phyloP scores from a whole-genome alignment of 2,797 vertebrate species.

The Nyctibius grandis region DNA sequence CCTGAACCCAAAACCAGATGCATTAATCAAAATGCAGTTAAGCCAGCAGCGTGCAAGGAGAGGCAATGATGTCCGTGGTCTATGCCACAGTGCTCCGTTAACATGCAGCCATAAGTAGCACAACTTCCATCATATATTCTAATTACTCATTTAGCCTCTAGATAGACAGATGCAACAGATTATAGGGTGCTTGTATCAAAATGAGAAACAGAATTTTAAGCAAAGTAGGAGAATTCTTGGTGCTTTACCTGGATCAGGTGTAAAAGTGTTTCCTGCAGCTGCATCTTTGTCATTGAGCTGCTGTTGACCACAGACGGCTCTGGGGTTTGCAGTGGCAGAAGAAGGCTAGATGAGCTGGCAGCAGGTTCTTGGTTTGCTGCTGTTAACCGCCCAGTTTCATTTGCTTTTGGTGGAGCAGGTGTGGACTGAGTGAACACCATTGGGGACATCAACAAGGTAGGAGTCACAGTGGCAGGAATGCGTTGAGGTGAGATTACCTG shows the following conservation, averaged over 20 bases:
- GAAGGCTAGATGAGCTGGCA: background rate
- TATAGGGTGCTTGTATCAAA: background rate
- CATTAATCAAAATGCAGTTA: background rate
- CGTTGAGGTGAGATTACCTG: slow-evolving; percentile 83
- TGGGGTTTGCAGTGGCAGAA: slow-evolving; percentile 55
- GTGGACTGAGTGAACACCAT: slow-evolving; percentile 83
- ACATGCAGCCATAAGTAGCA: background rate
- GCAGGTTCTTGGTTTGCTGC: slow-evolving; percentile 35
- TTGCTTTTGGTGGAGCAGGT: background rate
- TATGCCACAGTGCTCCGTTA: background rate
- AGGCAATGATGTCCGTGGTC: background rate
- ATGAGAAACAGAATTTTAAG: background rate
- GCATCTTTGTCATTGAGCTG: slow-evolving; percentile 77
- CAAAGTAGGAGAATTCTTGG: rapidly evolving
- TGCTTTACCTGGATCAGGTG: slow-evolving; percentile 85
- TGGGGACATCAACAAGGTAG: slow-evolving; percentile 85
- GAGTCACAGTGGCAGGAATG: slow-evolving; percentile 78
- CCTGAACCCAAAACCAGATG: background rate
- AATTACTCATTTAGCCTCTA: background rate
- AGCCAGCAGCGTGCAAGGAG: background rate
- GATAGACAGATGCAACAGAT: background rate
- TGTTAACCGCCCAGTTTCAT: background rate
- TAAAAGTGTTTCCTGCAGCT: slow-evolving; percentile 87
- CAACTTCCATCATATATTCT: rapidly evolving
- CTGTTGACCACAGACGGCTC: slow-evolving; percentile 46